Percentiles rank a stretch among this genome's conserved stretches.
These are phyloP conservation scores for Fistularia commersonii DNA, from an alignment of 2,797 vertebrate genomes.

Conservation along the genomic window DNA sequence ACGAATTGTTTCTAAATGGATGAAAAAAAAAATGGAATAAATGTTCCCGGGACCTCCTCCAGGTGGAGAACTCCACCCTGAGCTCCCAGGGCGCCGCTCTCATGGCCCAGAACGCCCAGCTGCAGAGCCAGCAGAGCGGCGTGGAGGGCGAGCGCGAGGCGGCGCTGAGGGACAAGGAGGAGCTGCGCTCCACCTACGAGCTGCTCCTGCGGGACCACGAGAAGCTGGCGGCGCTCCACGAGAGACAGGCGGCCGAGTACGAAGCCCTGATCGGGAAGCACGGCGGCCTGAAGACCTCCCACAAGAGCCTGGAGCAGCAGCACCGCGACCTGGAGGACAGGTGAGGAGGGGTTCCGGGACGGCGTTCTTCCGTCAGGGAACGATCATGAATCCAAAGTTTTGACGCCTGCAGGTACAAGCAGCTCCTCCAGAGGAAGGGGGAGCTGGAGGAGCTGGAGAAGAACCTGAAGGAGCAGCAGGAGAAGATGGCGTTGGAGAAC, in stretches of 20 bases:
- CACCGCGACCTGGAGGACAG: conserved; percentile 93
- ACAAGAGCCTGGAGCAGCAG: conserved; percentile 93
- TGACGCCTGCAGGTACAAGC: conserved; percentile 82
- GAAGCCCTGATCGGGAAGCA: conserved; percentile 93
- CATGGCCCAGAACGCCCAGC: conserved; percentile 94
- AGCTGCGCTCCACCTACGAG: conserved; percentile 88
- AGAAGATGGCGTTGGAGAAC: conserved; percentile 89
- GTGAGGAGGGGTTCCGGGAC: conserved; percentile 60
- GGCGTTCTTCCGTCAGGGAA: background rate
- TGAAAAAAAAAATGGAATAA: too few species aligned
- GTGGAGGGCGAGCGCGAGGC: conserved; percentile 88
- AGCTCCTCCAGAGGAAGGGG: conserved; percentile 89
- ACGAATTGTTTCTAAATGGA: too few species aligned
- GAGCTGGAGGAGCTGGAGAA: conserved; percentile 94
- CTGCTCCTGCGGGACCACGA: conserved; percentile 92
- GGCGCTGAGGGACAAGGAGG: conserved; percentile 85
- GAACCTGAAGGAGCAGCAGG: conserved; percentile 86
- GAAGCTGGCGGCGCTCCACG: conserved; percentile 91
- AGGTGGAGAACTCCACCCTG: conserved; percentile 96
- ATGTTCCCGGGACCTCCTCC: too few species aligned
- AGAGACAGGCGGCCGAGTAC: conserved; percentile 89
- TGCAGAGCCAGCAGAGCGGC: conserved; percentile 88
- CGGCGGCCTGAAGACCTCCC: conserved; percentile 87
- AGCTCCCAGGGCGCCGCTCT: conserved; percentile 89
- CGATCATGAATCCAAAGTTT: background rate